Percentiles rank a stretch among this genome's conserved stretches.
phyloP scores from a whole-genome alignment of 2,797 vertebrate genomes.

The Propithecus perrieri region DNA sequence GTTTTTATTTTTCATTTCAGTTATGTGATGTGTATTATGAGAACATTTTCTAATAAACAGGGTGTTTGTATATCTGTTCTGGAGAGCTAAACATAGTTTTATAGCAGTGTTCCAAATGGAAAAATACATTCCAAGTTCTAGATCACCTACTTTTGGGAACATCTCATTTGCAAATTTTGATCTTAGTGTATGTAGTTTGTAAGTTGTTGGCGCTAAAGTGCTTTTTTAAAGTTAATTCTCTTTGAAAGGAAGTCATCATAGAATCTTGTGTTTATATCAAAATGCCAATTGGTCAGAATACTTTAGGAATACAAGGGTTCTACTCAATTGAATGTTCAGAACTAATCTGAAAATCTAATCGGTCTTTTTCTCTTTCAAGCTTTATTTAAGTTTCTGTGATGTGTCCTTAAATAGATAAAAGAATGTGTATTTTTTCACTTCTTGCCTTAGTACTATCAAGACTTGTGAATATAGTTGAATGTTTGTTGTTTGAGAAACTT shows the following conservation, averaged over 20 bases:
- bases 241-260: neutral
- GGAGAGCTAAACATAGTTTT: constrained; percentile 1
- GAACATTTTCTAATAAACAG: neutral
- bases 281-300: neutral
- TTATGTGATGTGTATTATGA: constrained; percentile 16
- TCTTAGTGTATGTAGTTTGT: constrained; percentile 34
- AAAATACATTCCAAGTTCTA: constrained; percentile 42
- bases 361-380: neutral
- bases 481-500: constrained; percentile 31
- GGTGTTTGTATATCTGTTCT: neutral
- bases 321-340: constrained; percentile 8
- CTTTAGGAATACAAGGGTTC: neutral
- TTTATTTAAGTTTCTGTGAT: constrained; percentile 13
- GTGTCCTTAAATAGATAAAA: constrained; percentile 6
- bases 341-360: constrained; percentile 37
- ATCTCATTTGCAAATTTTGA: constrained; percentile 17
- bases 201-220: constrained; percentile 49
- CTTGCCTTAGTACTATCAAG: constrained; percentile 56
- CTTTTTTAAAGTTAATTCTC: constrained; percentile 13
- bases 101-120: neutral
- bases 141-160: constrained; percentile 8
- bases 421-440: constrained; percentile 41
- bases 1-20: constrained; percentile 4
- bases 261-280: constrained; percentile 1
- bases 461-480: constrained; percentile 56